Base-by-base conservation (phyloP, 2,797 vertebrate genomes). In the Girardinus metallicus region DNA sequence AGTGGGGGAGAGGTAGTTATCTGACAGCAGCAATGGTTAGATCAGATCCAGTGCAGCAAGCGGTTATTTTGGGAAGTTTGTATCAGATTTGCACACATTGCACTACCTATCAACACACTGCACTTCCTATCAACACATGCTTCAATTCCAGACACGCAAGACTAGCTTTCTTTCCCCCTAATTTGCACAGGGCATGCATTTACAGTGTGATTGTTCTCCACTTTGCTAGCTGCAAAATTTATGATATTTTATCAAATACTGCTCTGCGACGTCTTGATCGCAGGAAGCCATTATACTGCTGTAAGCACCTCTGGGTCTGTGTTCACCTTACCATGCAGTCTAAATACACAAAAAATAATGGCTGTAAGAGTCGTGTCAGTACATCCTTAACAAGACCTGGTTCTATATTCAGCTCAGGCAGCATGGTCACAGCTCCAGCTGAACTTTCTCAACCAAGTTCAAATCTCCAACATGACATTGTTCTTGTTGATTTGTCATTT, bases 1-100 rank as follows among this genome's bases (percentile, higher is more conserved):
- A 73, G 39, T n/a, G 1, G n/a, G 76, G 75, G 71, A 81, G n/a
- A 12, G 47, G 26, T 39, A n/a, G 21, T 15, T 39, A 85, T 86
- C 6, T 5, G 46, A 53, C 21, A 74, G 53, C 23, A 55, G 36
- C 31, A 9, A 57, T 29, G 34, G 57, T 66, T 15, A 11, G 13
- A 13, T 62, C 77, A 16, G 7, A 43, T 78, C 8, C 36, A 39
- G 13, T 46, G 47, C 39, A 55, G 62, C 8, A 46, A 31, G 1
- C 51, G 55, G 31, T 73, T 1, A 55, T 51, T 55, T 68, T 7
- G 23, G 23, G 15, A 73, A 51, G 1, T 31, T 31, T 49, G 18
- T 16, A 13, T 44, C 2, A 44, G 46, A 60, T 57, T 82, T 60
- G n/a, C 21, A 0, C 0, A 57, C n/a, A 57, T 23, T 6, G 18